Conservation (phyloP, 2,113 vertebrate genomes). For the Oceanodroma tethys region DNA sequence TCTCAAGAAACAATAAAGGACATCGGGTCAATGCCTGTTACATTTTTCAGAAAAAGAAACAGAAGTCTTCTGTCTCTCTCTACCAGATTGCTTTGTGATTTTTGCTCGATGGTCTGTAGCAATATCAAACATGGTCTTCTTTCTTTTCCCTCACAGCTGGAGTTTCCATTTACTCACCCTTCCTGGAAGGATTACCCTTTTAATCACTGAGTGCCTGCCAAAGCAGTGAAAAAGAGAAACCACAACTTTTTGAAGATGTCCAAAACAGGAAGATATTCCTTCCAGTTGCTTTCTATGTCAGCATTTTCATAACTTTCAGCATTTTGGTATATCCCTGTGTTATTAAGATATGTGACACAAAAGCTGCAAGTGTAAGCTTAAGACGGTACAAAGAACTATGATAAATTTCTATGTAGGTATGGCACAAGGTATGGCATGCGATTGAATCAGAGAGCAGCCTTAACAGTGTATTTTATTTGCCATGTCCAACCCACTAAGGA, state of each 20-base stretch:
- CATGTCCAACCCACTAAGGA: background rate
- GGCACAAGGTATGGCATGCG: background rate
- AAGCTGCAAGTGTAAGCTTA: background rate
- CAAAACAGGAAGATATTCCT: background rate
- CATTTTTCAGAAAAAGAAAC: conserved; percentile 51
- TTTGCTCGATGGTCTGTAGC: conserved; percentile 7
- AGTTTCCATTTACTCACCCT: conserved; percentile 56
- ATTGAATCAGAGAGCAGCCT: background rate
- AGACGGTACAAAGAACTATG: background rate
- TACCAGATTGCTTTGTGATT: conserved; percentile 34
- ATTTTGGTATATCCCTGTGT: background rate
- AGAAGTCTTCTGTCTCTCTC: conserved; percentile 55
- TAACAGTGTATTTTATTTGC: background rate
- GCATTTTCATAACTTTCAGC: background rate
- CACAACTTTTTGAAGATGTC: background rate
- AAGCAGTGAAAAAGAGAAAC: background rate
- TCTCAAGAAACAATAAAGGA: conserved; percentile 36
- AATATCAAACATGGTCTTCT: conserved; percentile 24
- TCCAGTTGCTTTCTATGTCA: background rate
- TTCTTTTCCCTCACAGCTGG: conserved; percentile 10
- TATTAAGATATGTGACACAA: background rate
- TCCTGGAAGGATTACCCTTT: conserved; percentile 36
- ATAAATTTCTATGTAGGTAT: background rate
- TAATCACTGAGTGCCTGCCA: background rate
- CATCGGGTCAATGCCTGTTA: conserved; percentile 2